phyloP scores from a whole-genome alignment of 2,797 vertebrate genomes.

The Garrulus glandarius region DNA sequence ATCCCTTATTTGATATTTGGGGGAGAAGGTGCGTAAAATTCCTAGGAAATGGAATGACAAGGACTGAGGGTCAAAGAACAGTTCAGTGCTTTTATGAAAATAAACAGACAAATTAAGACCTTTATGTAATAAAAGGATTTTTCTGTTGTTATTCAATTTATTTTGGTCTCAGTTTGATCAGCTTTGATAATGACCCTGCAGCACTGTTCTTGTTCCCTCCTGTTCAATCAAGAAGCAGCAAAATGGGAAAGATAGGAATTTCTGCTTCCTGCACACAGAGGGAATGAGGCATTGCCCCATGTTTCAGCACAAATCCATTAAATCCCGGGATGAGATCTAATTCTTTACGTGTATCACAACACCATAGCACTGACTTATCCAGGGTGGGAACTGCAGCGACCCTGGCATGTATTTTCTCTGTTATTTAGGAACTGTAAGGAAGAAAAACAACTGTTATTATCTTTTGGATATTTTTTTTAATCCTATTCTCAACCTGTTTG shows the following conservation, averaged over 20 bases:
- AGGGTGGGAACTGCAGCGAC: neutral
- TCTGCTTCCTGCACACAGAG: neutral
- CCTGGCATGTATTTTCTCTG: neutral
- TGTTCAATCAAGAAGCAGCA: neutral
- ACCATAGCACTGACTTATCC: neutral
- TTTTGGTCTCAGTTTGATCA: neutral
- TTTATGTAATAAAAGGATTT: neutral
- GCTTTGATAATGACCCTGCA: neutral
- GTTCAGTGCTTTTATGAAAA: neutral
- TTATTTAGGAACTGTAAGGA: neutral
- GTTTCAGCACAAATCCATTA: neutral
- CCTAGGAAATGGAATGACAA: neutral
- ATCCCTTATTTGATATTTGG: fast-evolving
- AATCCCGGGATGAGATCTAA: neutral
- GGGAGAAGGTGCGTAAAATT: neutral
- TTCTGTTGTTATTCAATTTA: neutral
- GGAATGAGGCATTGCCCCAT: neutral
- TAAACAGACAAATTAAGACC: neutral
- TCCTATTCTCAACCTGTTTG: neutral
- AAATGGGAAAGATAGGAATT: neutral
- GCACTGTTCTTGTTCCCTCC: neutral
- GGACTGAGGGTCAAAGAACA: neutral
- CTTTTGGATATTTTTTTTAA: neutral
- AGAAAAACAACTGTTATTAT: neutral
- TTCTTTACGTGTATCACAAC: neutral